These are phyloP conservation scores for Periophthalmus modestus DNA, from an alignment of 2,113 vertebrate species.

Conservation along the genomic window DNA sequence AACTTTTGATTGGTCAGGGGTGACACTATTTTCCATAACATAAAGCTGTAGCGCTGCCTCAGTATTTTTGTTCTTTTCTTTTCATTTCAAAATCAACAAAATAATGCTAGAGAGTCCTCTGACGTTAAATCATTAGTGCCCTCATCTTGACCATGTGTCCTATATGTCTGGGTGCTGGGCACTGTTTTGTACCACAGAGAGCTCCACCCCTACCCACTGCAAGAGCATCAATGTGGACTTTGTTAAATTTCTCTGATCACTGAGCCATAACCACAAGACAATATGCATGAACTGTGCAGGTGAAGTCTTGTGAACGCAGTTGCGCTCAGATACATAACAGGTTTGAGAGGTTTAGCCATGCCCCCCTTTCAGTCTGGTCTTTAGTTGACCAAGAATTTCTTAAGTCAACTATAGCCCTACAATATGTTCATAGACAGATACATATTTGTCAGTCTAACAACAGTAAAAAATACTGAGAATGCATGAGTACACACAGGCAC, in stretches of 20 bases:
- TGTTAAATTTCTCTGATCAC: slow-evolving; percentile 37
- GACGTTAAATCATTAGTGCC: not conserved
- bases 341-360: no score
- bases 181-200: slow-evolving; percentile 32
- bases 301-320: no score
- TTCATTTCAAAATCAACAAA: not conserved
- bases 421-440: no score
- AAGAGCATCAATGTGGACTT: slow-evolving; percentile 40
- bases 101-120: not conserved
- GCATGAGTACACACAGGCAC: no score
- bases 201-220: slow-evolving; percentile 31
- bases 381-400: no score
- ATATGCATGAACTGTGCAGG: no score
- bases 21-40: not conserved
- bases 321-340: no score
- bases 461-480: no score
- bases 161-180: slow-evolving; percentile 16
- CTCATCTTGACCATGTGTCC: slow-evolving; percentile 13
- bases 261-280: not conserved
- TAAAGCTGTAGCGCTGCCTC: not conserved
- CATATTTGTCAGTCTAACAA: no score
- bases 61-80: not conserved
- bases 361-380: no score
- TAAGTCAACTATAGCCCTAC: no score
- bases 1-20: not conserved